A percentile compares a stretch with the other conserved stretches of the same genome.
Conservation (phyloP, 2,888 invertebrate species). For the Zaprionus obscuricornis region DNA sequence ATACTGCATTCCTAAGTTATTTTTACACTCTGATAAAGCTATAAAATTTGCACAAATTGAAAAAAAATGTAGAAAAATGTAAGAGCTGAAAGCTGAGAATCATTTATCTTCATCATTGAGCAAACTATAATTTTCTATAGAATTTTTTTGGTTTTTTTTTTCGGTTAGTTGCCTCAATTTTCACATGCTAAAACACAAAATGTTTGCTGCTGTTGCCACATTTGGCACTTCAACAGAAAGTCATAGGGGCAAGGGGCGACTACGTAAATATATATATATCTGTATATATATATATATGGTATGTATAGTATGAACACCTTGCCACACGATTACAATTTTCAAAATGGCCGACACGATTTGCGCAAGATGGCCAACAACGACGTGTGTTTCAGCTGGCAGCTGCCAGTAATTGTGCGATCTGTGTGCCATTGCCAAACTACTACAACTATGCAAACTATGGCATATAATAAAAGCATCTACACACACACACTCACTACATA, state of each 20-base stretch:
- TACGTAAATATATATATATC: not conserved
- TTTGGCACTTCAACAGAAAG: slow-evolving; percentile 19
- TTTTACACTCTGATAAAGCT: no score
- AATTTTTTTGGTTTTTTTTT: no score
- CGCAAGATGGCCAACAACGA: slow-evolving; percentile 70
- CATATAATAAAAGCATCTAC: slow-evolving; percentile 44
- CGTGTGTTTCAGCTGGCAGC: slow-evolving; percentile 43
- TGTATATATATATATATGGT: slow-evolving; percentile 6
- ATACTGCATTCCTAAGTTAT: no score
- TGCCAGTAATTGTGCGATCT: slow-evolving; percentile 28
- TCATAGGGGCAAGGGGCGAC: not conserved
- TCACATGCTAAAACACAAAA: no score
- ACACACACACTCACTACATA: slow-evolving; percentile 16
- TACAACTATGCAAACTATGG: slow-evolving; percentile 69
- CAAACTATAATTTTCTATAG: no score
- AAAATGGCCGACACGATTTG: slow-evolving; percentile 68
- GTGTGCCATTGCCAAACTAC: slow-evolving; percentile 73
- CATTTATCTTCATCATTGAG: no score
- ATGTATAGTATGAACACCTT: slow-evolving; percentile 41
- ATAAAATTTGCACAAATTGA: no score
- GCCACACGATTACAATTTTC: slow-evolving; percentile 37
- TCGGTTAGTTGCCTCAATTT: no score
- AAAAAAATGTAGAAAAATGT: no score
- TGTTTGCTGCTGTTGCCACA: slow-evolving; percentile 62
- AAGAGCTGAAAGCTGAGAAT: no score